Evolutionary conservation across 2,888 invertebrate species (phyloP).

Genomic region (Scotopteryx bipunctaria): DNA sequence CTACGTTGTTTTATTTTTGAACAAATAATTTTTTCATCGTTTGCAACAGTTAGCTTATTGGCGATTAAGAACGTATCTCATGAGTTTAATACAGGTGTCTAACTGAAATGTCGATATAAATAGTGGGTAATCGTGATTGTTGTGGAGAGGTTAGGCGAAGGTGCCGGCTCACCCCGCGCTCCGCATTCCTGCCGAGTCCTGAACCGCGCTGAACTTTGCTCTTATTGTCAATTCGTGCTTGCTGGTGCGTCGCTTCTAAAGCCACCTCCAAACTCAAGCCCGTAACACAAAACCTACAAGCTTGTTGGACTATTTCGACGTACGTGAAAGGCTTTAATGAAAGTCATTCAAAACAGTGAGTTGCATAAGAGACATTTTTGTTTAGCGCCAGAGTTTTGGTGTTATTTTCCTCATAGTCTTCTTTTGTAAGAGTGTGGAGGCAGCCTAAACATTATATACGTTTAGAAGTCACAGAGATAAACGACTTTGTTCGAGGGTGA

Average conservation of each 20-base stretch:
- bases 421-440: conserved; percentile 3
- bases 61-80: conserved; percentile 48
- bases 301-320: background rate
- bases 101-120: conserved; percentile 71
- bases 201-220: conserved; percentile 81
- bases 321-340: background rate
- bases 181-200: conserved; percentile 78
- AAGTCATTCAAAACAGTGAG: background rate
- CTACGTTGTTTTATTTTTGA: conserved; percentile 6
- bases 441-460: conserved; percentile 53
- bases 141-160: conserved; percentile 64
- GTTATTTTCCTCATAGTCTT: background rate
- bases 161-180: conserved; percentile 63
- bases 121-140: conserved; percentile 75
- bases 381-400: background rate
- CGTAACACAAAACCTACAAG: background rate
- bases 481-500: conserved; percentile 59
- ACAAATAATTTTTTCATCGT: conserved; percentile 11
- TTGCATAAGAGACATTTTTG: too few relatives aligned
- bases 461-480: conserved; percentile 62
- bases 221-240: conserved; percentile 82
- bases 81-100: conserved; percentile 49
- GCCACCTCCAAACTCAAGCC: conserved; percentile 14
- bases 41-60: conserved; percentile 27
- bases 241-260: conserved; percentile 67